Conservation (phyloP, 1,140 invertebrate species). For the Venustaconcha ellipsiformis region DNA sequence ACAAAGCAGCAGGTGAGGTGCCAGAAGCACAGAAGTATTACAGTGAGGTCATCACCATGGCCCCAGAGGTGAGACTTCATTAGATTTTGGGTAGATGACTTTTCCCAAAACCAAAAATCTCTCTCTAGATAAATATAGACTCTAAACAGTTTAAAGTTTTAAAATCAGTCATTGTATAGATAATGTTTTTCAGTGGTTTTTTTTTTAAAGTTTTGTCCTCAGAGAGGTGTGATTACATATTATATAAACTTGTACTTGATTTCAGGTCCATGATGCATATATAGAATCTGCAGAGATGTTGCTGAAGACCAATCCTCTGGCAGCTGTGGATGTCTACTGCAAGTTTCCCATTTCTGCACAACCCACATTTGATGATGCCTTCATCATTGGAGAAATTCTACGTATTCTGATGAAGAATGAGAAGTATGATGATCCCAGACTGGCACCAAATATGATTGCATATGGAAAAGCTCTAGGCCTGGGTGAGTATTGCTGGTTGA, state of each 20-base stretch:
- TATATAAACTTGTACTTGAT: constrained; percentile 10
- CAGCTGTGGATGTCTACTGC: constrained; percentile 65
- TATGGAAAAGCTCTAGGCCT: constrained; percentile 63
- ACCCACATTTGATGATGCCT: constrained; percentile 67
- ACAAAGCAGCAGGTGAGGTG: constrained; percentile 45
- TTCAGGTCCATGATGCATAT: constrained; percentile 67
- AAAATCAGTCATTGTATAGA: too few relatives aligned
- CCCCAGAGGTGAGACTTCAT: constrained; percentile 56
- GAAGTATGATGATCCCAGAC: constrained; percentile 64
- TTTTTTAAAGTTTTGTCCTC: too few relatives aligned
- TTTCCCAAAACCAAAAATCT: neutral
- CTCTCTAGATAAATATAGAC: too few relatives aligned
- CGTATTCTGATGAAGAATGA: constrained; percentile 66
- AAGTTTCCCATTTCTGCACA: constrained; percentile 66
- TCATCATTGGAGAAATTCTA: constrained; percentile 66
- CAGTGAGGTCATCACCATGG: constrained; percentile 62
- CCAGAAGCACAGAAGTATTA: constrained; percentile 64
- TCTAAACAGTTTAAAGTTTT: too few relatives aligned
- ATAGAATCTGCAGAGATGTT: constrained; percentile 68
- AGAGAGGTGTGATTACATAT: neutral
- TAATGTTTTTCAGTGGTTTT: too few relatives aligned
- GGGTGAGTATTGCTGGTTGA: constrained; percentile 40
- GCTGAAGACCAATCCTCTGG: constrained; percentile 57
- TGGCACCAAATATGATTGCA: constrained; percentile 62
- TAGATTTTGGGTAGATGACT: too few relatives aligned